A percentile compares a stretch with the other conserved stretches of the same genome.
phyloP scores from a whole-genome alignment of 2,888 invertebrate species.

The Thumatha senex region DNA sequence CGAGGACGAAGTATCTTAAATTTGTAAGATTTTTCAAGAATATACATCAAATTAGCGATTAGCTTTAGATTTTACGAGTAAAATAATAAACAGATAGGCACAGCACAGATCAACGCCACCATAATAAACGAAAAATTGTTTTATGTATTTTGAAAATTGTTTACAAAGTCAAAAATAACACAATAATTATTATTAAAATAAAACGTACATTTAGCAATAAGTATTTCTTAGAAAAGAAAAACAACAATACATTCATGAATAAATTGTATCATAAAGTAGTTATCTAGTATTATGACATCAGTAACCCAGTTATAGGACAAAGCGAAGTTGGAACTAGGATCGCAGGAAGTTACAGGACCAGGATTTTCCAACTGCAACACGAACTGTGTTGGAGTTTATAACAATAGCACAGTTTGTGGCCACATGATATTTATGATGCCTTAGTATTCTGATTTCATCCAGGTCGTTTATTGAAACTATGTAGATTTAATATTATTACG shows the following conservation, averaged over 20 bases:
- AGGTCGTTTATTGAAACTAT: not conserved
- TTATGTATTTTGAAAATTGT: too few species aligned
- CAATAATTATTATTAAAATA: too few species aligned
- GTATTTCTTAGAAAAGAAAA: constrained; percentile 4
- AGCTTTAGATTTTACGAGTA: too few species aligned
- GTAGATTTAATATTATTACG: not conserved
- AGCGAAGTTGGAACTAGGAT: constrained; percentile 42
- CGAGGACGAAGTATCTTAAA: too few species aligned
- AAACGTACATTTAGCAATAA: too few species aligned
- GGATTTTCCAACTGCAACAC: constrained; percentile 53
- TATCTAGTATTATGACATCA: constrained; percentile 40
- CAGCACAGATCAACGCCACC: too few species aligned
- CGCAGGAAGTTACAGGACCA: constrained; percentile 66
- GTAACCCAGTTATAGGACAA: constrained; percentile 45
- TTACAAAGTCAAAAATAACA: too few species aligned
- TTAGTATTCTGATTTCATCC: constrained; percentile 26
- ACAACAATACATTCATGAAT: constrained; percentile 20
- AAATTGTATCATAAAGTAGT: constrained; percentile 24
- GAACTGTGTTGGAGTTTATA: constrained; percentile 52
- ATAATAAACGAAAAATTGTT: too few species aligned
- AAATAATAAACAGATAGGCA: too few species aligned
- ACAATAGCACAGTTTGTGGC: constrained; percentile 31
- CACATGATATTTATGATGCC: constrained; percentile 33
- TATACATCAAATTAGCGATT: too few species aligned
- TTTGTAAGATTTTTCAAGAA: too few species aligned